A percentile compares a stretch with the other conserved stretches of the same genome.
Evolutionary conservation across 2,113 vertebrate genomes (phyloP).

Genomic region (Xyliphius kryptos): DNA sequence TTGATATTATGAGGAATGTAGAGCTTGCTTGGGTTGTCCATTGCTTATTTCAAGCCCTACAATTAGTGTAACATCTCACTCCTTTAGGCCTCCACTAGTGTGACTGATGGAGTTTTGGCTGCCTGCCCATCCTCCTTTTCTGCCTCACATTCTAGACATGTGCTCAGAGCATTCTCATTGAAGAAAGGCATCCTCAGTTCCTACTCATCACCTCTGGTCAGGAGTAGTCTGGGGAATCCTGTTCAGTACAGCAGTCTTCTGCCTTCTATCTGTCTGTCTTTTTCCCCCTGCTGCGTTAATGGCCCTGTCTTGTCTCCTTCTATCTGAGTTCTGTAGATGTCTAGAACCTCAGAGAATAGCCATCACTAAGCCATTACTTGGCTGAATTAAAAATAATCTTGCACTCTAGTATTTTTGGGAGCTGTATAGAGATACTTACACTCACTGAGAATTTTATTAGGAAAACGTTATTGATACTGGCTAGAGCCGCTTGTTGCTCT

Average conservation of each 20-base stretch:
- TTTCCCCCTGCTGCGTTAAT: background rate
- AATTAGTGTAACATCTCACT: background rate
- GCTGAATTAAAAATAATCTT: too few relatives aligned
- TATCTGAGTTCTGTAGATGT: conserved; percentile 3
- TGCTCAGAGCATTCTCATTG: conserved; percentile 2
- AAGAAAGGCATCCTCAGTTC: conserved; percentile 1
- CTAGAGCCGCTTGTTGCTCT: too few relatives aligned
- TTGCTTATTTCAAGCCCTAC: background rate
- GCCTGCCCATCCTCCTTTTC: conserved; percentile 7
- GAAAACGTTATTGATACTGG: too few relatives aligned
- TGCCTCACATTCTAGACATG: conserved; percentile 6
- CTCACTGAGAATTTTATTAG: too few relatives aligned
- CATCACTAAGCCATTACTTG: background rate
- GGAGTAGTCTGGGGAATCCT: conserved; percentile 16
- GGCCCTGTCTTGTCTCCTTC: background rate
- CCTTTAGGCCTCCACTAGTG: background rate
- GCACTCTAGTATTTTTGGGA: too few relatives aligned
- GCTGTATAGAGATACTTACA: too few relatives aligned
- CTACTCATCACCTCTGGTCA: conserved; percentile 20
- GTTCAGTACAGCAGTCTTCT: background rate
- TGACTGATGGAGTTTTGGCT: conserved; percentile 10
- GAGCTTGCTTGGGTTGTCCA: background rate
- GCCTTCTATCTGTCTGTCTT: background rate
- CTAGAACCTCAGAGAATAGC: conserved; percentile 9
- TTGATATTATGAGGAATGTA: too few relatives aligned